Conservation (phyloP, 1,140 invertebrate genomes). For the Hestina assimilis region DNA sequence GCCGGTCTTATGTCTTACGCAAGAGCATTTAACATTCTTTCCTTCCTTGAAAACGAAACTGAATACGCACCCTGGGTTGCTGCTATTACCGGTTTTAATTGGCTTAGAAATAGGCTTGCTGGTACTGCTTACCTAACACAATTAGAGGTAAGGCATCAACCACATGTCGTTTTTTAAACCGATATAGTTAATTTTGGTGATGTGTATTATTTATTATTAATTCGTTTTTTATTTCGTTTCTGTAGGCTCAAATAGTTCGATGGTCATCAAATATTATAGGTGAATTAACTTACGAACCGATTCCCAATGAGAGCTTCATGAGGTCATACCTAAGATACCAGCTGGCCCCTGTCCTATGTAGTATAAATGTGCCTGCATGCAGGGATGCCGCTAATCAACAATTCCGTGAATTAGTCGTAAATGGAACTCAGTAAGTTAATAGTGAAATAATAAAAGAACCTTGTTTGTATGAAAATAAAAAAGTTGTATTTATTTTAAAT, state of each 20-base stretch:
- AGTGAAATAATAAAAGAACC: neutral
- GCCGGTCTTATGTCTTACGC: constrained; percentile 72
- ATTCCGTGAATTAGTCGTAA: constrained; percentile 32
- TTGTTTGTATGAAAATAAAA: neutral
- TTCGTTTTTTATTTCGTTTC: neutral
- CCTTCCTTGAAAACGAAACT: constrained; percentile 81
- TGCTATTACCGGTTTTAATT: constrained; percentile 76
- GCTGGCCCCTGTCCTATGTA: constrained; percentile 56
- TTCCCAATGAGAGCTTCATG: constrained; percentile 49
- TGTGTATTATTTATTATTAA: neutral
- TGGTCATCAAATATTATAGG: constrained; percentile 46
- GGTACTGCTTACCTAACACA: constrained; percentile 32
- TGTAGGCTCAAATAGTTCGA: constrained; percentile 36
- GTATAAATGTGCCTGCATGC: constrained; percentile 39
- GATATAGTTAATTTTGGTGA: no score
- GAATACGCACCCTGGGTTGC: constrained; percentile 83
- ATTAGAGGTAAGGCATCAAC: constrained; percentile 39
- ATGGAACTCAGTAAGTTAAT: constrained; percentile 43
- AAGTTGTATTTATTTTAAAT: constrained; percentile 4
- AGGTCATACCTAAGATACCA: constrained; percentile 55
- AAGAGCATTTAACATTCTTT: constrained; percentile 79
- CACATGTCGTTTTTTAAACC: neutral
- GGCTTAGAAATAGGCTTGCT: constrained; percentile 68
- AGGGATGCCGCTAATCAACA: constrained; percentile 37
- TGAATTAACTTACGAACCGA: constrained; percentile 43